These are phyloP conservation scores for Anabacerthia variegaticeps DNA, from an alignment of 2,797 vertebrate genomes.

Conservation along the genomic window DNA sequence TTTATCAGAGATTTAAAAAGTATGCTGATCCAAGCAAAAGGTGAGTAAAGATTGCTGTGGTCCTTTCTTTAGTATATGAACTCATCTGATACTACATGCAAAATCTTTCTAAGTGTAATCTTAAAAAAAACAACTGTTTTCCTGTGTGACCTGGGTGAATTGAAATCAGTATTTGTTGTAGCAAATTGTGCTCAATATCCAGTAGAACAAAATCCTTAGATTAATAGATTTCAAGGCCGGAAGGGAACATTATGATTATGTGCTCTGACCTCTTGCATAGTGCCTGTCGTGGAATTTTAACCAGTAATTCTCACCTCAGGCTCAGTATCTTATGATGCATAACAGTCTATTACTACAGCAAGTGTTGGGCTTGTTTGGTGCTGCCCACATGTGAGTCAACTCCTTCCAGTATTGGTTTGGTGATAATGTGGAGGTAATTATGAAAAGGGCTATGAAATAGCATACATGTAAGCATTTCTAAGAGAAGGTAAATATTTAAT, in stretches of 20 bases:
- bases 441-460: not conserved
- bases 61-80: not conserved
- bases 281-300: not conserved
- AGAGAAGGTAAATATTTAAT: not conserved
- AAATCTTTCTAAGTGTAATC: not conserved
- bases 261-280: slow-evolving; percentile 37
- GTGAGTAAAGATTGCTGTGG: not conserved
- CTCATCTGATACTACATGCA: not conserved
- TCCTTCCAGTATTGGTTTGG: not conserved
- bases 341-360: not conserved
- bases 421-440: fast-evolving
- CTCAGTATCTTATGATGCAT: not conserved
- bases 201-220: slow-evolving; percentile 4
- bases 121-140: not conserved
- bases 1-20: not conserved
- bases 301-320: not conserved
- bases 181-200: not conserved
- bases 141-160: not conserved
- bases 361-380: not conserved
- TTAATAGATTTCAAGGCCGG: slow-evolving; percentile 14
- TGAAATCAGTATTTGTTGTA: not conserved
- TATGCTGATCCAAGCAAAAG: not conserved
- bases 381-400: not conserved
- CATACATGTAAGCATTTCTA: fast-evolving
- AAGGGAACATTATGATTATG: slow-evolving; percentile 31